Percentiles rank a stretch among this genome's conserved stretches.
Evolutionary conservation across 2,113 vertebrate genomes (phyloP).

Genomic region (Pomatorhinus ruficollis): DNA sequence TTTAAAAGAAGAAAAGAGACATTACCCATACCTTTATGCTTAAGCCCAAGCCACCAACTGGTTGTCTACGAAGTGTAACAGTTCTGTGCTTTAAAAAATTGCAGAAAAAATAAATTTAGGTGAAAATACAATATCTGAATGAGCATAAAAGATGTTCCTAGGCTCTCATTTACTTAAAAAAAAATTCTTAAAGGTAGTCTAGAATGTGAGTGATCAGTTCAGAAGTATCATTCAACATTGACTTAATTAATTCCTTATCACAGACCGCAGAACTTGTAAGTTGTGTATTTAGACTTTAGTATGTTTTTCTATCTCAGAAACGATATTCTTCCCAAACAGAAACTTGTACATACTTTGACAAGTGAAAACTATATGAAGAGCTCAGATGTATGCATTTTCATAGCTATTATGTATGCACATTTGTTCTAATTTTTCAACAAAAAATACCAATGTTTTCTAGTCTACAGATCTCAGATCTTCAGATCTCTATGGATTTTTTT

Average conservation of each 20-base stretch:
- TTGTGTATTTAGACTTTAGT: not conserved
- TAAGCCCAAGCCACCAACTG: constrained; percentile 89
- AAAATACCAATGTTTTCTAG: not conserved
- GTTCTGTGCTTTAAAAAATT: constrained; percentile 98
- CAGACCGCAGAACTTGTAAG: not conserved
- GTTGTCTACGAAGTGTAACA: constrained; percentile 91
- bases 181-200: not conserved
- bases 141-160: not conserved
- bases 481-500: not conserved
- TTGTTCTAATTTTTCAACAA: not conserved
- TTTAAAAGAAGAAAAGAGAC: not conserved
- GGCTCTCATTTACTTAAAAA: not conserved
- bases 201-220: not conserved
- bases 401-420: not conserved
- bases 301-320: not conserved
- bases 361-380: not conserved
- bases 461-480: not conserved
- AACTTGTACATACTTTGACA: not conserved
- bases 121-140: constrained; percentile 55
- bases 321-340: not conserved
- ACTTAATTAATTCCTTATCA: not conserved
- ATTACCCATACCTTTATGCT: constrained; percentile 89
- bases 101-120: constrained; percentile 74
- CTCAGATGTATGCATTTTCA: not conserved
- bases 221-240: not conserved